Percentiles rank a stretch among this genome's conserved stretches.
Conservation (phyloP, 2,797 vertebrate genomes). For the Leuciscus waleckii region DNA sequence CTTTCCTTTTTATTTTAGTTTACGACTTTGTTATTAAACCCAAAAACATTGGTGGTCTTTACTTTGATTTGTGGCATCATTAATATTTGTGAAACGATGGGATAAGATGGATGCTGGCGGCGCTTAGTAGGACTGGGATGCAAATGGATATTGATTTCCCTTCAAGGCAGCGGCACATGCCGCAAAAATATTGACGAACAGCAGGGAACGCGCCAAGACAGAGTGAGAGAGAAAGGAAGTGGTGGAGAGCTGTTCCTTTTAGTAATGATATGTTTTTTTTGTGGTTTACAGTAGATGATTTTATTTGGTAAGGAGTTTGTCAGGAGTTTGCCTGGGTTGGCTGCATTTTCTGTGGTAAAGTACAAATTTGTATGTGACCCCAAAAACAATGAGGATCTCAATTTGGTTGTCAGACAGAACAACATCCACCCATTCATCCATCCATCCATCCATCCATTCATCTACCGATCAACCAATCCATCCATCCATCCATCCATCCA, state of each 20-base stretch:
- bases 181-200: slow-evolving; percentile 17
- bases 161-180: slow-evolving; percentile 31
- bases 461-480: accelerated
- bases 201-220: background rate
- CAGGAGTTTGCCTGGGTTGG: background rate
- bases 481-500: accelerated
- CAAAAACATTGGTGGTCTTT: background rate
- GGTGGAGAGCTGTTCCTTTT: background rate
- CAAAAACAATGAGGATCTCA: background rate
- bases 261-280: background rate
- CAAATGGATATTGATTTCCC: slow-evolving; percentile 59
- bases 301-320: slow-evolving; percentile 19
- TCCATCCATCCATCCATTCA: too few species aligned
- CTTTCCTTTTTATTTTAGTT: background rate
- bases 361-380: background rate
- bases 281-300: background rate
- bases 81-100: slow-evolving; percentile 31
- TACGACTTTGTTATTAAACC: slow-evolving; percentile 12
- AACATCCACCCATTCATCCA: too few species aligned
- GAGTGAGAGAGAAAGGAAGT: slow-evolving; percentile 10
- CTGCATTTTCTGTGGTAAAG: background rate
- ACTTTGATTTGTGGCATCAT: slow-evolving; percentile 47
- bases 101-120: slow-evolving; percentile 25
- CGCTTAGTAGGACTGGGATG: slow-evolving; percentile 11
- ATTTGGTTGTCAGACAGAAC: background rate